phyloP scores from a whole-genome alignment of 2,797 vertebrate genomes.

The Fistularia tabacaria region DNA sequence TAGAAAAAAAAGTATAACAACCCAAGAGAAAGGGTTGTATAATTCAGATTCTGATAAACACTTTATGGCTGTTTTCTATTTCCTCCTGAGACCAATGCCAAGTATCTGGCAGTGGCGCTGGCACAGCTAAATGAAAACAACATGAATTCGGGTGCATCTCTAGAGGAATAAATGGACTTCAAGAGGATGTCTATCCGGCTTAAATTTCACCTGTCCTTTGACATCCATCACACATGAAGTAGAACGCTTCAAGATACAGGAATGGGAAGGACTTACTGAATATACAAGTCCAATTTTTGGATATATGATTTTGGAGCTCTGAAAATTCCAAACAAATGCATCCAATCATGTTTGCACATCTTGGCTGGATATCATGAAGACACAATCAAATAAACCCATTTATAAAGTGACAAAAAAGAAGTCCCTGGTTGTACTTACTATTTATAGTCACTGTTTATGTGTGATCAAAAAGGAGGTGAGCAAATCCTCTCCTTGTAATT shows the following conservation, averaged over 20 bases:
- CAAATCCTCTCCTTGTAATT: conserved; percentile 54
- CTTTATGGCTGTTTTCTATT: conserved; percentile 71
- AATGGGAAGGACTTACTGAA: too few relatives aligned
- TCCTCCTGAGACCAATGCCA: conserved; percentile 57
- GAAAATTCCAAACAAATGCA: too few relatives aligned
- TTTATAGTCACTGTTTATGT: too few relatives aligned
- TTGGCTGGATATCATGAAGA: too few relatives aligned
- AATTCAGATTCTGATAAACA: conserved; percentile 68
- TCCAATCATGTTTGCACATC: too few relatives aligned
- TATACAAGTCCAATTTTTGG: too few relatives aligned
- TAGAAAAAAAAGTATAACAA: conserved; percentile 52
- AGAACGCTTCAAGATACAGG: conserved; percentile 2
- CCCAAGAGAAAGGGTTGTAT: conserved; percentile 64
- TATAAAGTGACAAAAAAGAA: not conserved
- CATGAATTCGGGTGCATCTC: conserved; percentile 48
- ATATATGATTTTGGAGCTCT: too few relatives aligned
- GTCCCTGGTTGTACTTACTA: too few relatives aligned
- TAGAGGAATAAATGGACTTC: conserved; percentile 42
- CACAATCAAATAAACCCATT: too few relatives aligned
- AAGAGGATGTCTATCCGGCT: conserved; percentile 46
- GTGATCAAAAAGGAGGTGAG: conserved; percentile 18
- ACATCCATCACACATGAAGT: conserved; percentile 30
- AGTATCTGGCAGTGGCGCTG: conserved; percentile 60
- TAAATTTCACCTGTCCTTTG: conserved; percentile 54
- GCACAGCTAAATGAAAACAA: conserved; percentile 65